Evolutionary conservation across 1,140 invertebrate genomes (phyloP), one percentile per base, ranked within the genome.

Genomic region (Palaemon carinicauda): DNA sequence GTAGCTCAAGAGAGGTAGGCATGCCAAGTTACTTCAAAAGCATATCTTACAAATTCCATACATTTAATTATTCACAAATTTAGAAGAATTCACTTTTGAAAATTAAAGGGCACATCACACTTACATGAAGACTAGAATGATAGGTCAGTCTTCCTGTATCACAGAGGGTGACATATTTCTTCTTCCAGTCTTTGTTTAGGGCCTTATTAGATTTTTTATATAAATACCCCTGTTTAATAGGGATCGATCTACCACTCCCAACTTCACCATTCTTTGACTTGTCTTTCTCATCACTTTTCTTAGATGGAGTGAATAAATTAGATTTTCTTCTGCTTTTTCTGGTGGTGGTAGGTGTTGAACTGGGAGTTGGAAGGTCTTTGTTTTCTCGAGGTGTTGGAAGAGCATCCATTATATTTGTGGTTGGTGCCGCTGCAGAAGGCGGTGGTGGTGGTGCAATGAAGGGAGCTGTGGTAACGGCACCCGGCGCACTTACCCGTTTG

Each of bases 111-210:
- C 87, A 29, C 50, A 0, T 51, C 52, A 87, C 82, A 94, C 94
- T 94, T 92, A 96, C 96, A 93, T 98, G 96, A 89, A 99, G 93
- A 92, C 96, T 99, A 1, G 97, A 96, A 93, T 99, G 97, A 93
- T 99, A 99, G 27, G 97, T 98, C 51, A 99, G 93, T 89, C 96
- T 92, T 12, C 97, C 98, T 92, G 99, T 97, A 92, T 98, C 96
- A 90, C 96, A 95, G 4, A 99, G 92, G 0, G 98, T 98, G 0
- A 99, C 98, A 92, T 99, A 99, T 92, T 99, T 99, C 93, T 99
- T 99, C 92, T 99, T 99, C 90, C 98, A 97, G 90, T 99, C 98
- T 92, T 98, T 99, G 91, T 97, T 98, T 73, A 99, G 91, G 0
- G 97, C 95, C 92, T 99, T 98, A 91, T 96, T 97, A 90, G 96